These are phyloP conservation scores for Hypotaenidia okinawae DNA, from an alignment of 2,797 vertebrate species.

Conservation along the genomic window DNA sequence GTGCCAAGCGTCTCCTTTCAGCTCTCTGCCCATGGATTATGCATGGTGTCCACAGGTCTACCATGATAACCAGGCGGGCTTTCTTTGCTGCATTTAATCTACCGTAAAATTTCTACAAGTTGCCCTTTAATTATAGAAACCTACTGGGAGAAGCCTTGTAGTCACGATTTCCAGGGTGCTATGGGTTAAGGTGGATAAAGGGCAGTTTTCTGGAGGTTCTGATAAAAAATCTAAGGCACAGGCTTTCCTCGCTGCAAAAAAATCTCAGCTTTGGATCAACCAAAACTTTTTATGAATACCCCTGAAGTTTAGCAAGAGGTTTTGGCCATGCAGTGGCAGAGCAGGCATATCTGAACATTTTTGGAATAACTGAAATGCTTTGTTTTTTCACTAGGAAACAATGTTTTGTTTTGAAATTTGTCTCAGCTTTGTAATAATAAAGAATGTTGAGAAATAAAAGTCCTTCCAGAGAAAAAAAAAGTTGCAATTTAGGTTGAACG, in stretches of 20 bases:
- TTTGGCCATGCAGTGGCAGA: background rate
- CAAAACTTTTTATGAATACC: background rate
- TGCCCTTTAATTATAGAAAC: background rate
- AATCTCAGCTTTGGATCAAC: background rate
- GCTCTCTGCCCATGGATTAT: background rate
- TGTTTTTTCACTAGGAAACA: background rate
- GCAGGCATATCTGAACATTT: background rate
- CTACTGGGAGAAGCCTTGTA: background rate
- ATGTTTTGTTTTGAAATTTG: constrained; percentile 24
- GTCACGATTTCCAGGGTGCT: background rate
- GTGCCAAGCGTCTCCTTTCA: fast-evolving
- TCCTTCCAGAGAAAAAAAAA: background rate
- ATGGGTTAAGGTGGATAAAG: background rate
- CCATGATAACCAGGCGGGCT: background rate
- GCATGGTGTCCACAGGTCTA: background rate
- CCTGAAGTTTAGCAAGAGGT: constrained; percentile 26
- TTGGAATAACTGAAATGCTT: background rate
- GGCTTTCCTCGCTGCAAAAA: background rate
- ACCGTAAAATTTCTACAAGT: background rate
- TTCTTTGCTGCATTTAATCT: background rate
- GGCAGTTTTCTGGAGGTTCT: background rate
- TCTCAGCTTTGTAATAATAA: constrained; percentile 7
- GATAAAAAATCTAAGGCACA: background rate
- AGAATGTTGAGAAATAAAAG: background rate
- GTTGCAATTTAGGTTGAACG: background rate